Base-by-base conservation (phyloP, 2,113 vertebrate species). In the Emydura subglobosa region DNA sequence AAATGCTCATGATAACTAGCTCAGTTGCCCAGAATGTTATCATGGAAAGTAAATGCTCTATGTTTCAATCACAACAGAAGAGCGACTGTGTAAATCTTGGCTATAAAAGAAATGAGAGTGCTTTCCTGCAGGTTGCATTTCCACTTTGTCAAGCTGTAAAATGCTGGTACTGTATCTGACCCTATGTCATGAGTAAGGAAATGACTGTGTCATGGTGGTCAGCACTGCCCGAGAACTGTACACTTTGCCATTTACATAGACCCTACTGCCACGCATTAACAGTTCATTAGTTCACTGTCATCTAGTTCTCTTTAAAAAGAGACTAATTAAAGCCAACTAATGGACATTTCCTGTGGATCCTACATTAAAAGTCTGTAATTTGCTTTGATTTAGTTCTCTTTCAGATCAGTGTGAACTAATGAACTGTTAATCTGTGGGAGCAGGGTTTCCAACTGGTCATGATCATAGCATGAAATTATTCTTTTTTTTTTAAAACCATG, bases 111-210 rank as follows among this genome's bases (percentile, higher is more conserved):
- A 51, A 12, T 42, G 65, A 19, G 61, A 79, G 39, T 51, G 3
- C 10, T n/a, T 24, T 68, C 83, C 19, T 78, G 61, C 42, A 85
- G 49, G 10, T 54, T 80, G 53, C 7, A 21, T 65, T 61, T 22
- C 85, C 84, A 90, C 42, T 79, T 44, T 39, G 51, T 31, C 86
- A 85, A 83, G 53, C 42, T 34, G 7, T n/a, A 57, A 93, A 80
- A 80, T 87, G 84, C 50, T 89, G 93, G 82, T 91, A 83, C 78
- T 27, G 9, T 29, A 79, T 53, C 42, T 13, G 55, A 25, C 39
- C 50, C 29, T 79, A 22, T 79, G 5, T 44, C 31, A 47, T 34
- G 79, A 61, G 11, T 83, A 39, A 72, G 65, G n/a, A 72, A 39
- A 8, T 39, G n/a, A 22, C 10, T 22, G 39, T 10, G 9, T 39